phyloP scores from a whole-genome alignment of 1,140 invertebrate genomes.

The Meloidogyne hapla region DNA sequence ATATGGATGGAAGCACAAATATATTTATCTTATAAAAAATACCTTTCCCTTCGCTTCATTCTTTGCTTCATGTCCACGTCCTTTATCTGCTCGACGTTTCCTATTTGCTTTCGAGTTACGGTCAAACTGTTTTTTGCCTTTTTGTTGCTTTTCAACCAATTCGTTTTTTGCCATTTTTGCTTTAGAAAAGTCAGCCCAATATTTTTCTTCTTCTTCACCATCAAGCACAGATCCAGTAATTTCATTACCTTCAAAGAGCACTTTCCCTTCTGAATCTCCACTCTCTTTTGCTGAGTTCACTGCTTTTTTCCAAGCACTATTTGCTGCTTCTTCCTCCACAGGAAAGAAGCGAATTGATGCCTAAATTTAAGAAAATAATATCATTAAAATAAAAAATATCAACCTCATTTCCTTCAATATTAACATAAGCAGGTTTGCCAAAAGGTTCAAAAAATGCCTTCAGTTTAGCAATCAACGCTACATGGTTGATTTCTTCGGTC shows the following conservation, averaged over 20 bases:
- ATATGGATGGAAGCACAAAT: too few species aligned
- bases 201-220: slow-evolving; percentile 71
- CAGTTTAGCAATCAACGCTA: slow-evolving; percentile 26
- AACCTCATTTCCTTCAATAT: slow-evolving; percentile 36
- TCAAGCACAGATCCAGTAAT: slow-evolving; percentile 73
- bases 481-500: slow-evolving; percentile 29
- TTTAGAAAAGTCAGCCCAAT: slow-evolving; percentile 60
- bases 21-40: too few species aligned
- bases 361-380: slow-evolving; percentile 75
- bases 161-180: slow-evolving; percentile 39
- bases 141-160: slow-evolving; percentile 18
- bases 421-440: slow-evolving; percentile 52
- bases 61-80: slow-evolving; percentile 1
- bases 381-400: slow-evolving; percentile 71
- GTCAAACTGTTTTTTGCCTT: slow-evolving; percentile 33
- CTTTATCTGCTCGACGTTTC: slow-evolving; percentile 26
- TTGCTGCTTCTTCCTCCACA: slow-evolving; percentile 72
- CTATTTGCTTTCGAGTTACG: slow-evolving; percentile 23
- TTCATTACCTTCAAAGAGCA: slow-evolving; percentile 73
- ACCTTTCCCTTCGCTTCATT: slow-evolving; percentile 22
- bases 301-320: slow-evolving; percentile 71
- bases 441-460: slow-evolving; percentile 59
- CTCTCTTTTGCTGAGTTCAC: slow-evolving; percentile 46
- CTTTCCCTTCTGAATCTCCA: slow-evolving; percentile 51
- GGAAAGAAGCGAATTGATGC: slow-evolving; percentile 74